phyloP scores from a whole-genome alignment of 2,797 vertebrate genomes.

The Oreochromis mossambicus region DNA sequence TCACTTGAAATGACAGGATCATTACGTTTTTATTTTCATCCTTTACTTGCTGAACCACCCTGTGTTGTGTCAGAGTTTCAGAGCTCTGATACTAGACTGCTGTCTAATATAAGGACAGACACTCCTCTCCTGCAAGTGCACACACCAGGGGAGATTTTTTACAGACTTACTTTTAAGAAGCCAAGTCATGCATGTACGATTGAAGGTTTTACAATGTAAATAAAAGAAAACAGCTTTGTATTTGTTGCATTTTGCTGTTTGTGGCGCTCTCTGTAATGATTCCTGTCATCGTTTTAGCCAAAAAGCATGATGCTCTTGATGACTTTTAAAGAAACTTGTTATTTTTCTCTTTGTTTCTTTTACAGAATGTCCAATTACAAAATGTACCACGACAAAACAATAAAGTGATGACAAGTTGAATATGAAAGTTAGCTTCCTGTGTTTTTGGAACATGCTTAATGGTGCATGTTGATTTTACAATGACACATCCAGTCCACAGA shows the following conservation, averaged over 20 bases:
- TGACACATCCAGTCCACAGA: not conserved
- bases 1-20: not conserved
- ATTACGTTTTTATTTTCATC: not conserved
- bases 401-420: conserved; percentile 71
- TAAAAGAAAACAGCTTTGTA: conserved; percentile 67
- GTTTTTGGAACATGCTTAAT: not conserved
- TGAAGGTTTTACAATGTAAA: conserved; percentile 63
- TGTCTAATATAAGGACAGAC: not conserved
- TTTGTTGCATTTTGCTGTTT: conserved; percentile 67
- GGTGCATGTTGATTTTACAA: not conserved
- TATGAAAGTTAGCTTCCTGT: conserved; percentile 23
- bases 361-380: conserved; percentile 70
- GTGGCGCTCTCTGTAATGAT: conserved; percentile 64
- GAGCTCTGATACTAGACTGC: conserved; percentile 5
- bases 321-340: conserved; percentile 44
- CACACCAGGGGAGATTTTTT: conserved; percentile 30
- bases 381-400: conserved; percentile 69
- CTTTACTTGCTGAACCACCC: not conserved
- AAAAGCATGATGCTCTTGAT: conserved; percentile 71
- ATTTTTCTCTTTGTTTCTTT: conserved; percentile 53
- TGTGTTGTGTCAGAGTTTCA: not conserved
- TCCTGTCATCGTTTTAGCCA: conserved; percentile 66
- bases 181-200: conserved; percentile 15
- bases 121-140: conserved; percentile 7
- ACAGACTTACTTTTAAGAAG: conserved; percentile 46